Base-by-base conservation (phyloP, 2,113 vertebrate species). In the Pteronura brasiliensis region DNA sequence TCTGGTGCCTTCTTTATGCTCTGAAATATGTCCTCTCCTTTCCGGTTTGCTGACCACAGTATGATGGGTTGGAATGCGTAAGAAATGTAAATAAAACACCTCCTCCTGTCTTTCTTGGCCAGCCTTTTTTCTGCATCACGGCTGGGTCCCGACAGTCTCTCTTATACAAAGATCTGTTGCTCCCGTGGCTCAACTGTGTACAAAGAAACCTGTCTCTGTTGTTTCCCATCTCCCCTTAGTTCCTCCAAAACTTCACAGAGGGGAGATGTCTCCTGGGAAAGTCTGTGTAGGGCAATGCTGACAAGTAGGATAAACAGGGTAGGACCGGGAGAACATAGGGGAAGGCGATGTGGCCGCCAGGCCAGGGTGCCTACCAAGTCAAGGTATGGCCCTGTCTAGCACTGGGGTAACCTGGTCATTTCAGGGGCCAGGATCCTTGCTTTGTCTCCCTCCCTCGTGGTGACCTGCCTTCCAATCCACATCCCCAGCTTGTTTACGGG, bases 301-400 rank as follows among this genome's bases (percentile, higher is more conserved):
- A 99, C 98, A 98, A 97, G 97, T 84, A 98, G 96, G 98, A 99
- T 99, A 98, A 99, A 99, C 98, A 97, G 83, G 93, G 98, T 97
- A 96, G 98, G 98, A 96, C 95, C 71, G 59, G 94, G 94, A 97
- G 97, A 97, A 98, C 96, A 97, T 97, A 97, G 67, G 97, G 92
- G 98, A 98, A 98, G 93, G 82, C 92, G 92, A 34, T 69, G 59
- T 57, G 97, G 89, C 95, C 47, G 49, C 96, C 88, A 55, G 2
- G 14, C 97, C 98, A 96, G 98, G 98, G 98, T 96, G 97, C 98
- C 97, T 98, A 98, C 98, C 98, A 99, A 99, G 98, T 98, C 98
- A 98, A 98, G 94, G 97, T 92, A 97, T 89, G 90, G 96, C 97
- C 97, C 98, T 49, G 98, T 99, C 99, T 99, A 98, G 98, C 99